These are phyloP conservation scores for Drosophila prostipennis DNA, from an alignment of 2,888 invertebrate species.

Conservation along the genomic window DNA sequence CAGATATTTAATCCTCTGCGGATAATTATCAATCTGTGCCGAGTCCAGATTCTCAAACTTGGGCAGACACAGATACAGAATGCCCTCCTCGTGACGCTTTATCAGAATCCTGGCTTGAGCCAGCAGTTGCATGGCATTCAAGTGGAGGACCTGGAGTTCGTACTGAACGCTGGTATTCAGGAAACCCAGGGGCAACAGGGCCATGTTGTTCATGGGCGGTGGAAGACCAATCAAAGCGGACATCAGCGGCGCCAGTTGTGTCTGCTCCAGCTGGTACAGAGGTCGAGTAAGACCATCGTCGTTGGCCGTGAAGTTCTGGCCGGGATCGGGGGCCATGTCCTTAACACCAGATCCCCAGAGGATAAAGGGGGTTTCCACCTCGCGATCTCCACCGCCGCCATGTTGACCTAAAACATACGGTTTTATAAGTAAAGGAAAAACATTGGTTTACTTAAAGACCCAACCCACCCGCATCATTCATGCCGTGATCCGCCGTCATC, in stretches of 20 bases:
- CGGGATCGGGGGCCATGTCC: conserved; percentile 20
- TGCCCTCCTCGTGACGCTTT: conserved; percentile 65
- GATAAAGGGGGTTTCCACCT: conserved; percentile 97
- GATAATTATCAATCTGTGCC: conserved; percentile 38
- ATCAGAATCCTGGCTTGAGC: conserved; percentile 85
- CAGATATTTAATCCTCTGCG: conserved; percentile 18
- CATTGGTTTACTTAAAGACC: conserved; percentile 16
- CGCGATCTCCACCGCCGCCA: conserved; percentile 91
- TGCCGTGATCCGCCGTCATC: conserved; percentile 99
- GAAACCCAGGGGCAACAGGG: conserved; percentile 72
- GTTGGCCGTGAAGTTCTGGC: conserved; percentile 31
- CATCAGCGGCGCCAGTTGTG: conserved; percentile 95
- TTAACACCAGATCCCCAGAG: conserved; percentile 96
- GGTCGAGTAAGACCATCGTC: conserved; percentile 65
- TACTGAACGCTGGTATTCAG: conserved; percentile 73
- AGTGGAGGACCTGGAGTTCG: conserved; percentile 87
- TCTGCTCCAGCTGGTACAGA: conserved; percentile 91
- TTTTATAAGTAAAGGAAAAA: too few species aligned
- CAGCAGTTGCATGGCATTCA: conserved; percentile 91
- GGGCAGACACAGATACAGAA: conserved; percentile 63
- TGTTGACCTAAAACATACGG: conserved; percentile 88
- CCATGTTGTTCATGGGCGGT: conserved; percentile 92
- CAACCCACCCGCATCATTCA: conserved; percentile 95
- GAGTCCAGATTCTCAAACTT: conserved; percentile 53
- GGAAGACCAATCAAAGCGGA: conserved; percentile 93